A percentile compares a stretch with the other conserved stretches of the same genome.
These are phyloP conservation scores for Arrhamphus sclerolepis DNA, from an alignment of 2,797 vertebrate species.

Conservation along the genomic window DNA sequence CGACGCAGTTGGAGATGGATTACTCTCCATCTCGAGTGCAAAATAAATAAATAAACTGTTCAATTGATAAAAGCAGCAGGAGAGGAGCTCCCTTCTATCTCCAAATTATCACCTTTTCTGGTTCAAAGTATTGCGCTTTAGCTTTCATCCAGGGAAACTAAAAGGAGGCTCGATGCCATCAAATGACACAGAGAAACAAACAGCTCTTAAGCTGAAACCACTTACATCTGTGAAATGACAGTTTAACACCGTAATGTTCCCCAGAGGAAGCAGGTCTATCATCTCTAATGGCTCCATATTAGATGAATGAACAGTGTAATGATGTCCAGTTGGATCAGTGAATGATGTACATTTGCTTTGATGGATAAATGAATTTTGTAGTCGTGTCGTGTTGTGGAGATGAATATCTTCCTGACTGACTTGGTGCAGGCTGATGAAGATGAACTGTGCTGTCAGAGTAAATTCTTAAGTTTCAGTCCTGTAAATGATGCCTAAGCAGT, in stretches of 20 bases:
- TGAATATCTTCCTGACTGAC: slow-evolving; percentile 27
- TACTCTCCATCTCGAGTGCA: background rate
- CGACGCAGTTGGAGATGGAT: slow-evolving; percentile 6
- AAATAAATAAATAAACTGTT: background rate
- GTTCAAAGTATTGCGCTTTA: slow-evolving; percentile 8
- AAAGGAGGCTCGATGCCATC: background rate
- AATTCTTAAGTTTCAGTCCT: slow-evolving; percentile 10
- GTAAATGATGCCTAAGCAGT: too few relatives aligned
- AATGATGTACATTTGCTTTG: slow-evolving; percentile 12
- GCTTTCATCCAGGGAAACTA: background rate
- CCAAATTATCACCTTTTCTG: slow-evolving; percentile 2
- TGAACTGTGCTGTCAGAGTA: slow-evolving; percentile 18
- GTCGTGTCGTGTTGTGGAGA: slow-evolving; percentile 32
- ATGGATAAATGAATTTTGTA: slow-evolving; percentile 28
- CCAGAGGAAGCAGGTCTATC: background rate
- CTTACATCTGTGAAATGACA: background rate
- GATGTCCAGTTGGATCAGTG: slow-evolving; percentile 31
- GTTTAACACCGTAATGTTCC: background rate
- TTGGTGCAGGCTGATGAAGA: slow-evolving; percentile 41
- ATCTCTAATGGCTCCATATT: background rate
- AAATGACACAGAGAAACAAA: background rate
- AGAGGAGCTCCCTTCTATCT: background rate
- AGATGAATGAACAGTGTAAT: slow-evolving; percentile 13
- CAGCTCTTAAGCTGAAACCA: background rate
- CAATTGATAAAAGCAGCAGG: slow-evolving; percentile 14